A percentile compares a stretch with the other conserved stretches of the same genome.
Evolutionary conservation across 2,113 vertebrate genomes (phyloP).

Genomic region (Manacus vitellinus): DNA sequence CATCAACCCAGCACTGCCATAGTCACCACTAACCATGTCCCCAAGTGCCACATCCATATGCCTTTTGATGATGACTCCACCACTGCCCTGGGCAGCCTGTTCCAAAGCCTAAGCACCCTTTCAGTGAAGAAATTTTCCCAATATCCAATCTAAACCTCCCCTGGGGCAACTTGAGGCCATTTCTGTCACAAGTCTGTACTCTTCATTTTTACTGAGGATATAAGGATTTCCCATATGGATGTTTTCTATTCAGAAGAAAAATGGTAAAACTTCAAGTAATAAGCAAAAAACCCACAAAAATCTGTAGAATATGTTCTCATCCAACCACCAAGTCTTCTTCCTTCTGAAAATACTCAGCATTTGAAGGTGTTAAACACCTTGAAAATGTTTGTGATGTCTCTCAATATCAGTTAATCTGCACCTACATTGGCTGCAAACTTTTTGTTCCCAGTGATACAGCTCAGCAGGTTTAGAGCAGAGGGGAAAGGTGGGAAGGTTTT

Average conservation of each 20-base stretch:
- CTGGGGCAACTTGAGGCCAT: background rate
- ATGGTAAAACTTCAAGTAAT: background rate
- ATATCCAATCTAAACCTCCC: background rate
- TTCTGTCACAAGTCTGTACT: background rate
- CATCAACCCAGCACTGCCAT: background rate
- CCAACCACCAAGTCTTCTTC: background rate
- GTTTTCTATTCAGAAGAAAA: background rate
- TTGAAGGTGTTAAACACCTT: background rate
- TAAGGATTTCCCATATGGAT: background rate
- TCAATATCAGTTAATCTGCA: background rate
- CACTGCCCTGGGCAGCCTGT: background rate
- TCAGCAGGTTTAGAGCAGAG: background rate
- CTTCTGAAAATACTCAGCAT: background rate
- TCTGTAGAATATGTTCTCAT: background rate
- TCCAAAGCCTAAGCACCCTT: background rate
- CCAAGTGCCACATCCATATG: background rate
- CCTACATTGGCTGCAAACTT: fast-evolving
- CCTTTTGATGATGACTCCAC: background rate
- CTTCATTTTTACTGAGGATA: background rate
- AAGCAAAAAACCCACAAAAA: background rate
- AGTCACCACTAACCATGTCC: background rate
- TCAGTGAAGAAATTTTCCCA: background rate
- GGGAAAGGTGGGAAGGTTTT: background rate
- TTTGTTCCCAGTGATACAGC: background rate
- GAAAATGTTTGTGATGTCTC: background rate